Base-by-base conservation (phyloP, 2,113 vertebrate genomes). In the Clinocottus analis region DNA sequence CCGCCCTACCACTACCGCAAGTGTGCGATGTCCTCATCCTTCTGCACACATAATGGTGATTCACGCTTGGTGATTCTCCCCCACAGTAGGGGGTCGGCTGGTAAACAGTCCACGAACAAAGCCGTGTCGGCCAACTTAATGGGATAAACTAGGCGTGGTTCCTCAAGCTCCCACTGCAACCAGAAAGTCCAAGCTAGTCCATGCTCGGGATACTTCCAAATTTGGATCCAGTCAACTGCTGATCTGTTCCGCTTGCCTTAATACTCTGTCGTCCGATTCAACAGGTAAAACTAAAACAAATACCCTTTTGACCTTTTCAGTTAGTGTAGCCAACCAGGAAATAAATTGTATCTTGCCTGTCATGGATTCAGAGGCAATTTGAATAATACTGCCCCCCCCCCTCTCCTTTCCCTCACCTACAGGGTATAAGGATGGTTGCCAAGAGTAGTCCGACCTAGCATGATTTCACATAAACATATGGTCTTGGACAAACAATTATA, bases 101-200 rank as follows among this genome's bases (percentile, higher is more conserved):
- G 80, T 88, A 85, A 81, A 86, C 64, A 33, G 71, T 31, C 27
- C 39, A 25, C 9, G 64, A 79, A 91, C 85, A 88, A 85, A 89
- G 84, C 89, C 51, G 27, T 82, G 75, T 67, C 47, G 17, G 56
- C 53, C 35, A 65, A 49, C 77, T 76, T 80, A 88, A 87, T 79
- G 65, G 87, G 85, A 87, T 87, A 70, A 87, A 62, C 61, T 49
- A 63, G 35, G 60, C 83, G 59, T 58, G 78, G 39, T 65, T 76
- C 51, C 43, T 16, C 17, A 53, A 62, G 82, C 79, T 73, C 43
- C 25, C 63, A 73, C 53, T 75, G 55, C 71, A 56, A 56, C 12
- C 7, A 64, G 53, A 78, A 84, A 72, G 65, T 55, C 55, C 55
- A 23, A 71, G 51, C 55, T 14, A 25, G 53, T 23, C n/a, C 47